Evolutionary conservation across 2,797 vertebrate species (phyloP), one percentile per base, ranked within the genome.

Genomic region (Pangasius mekongensis): DNA sequence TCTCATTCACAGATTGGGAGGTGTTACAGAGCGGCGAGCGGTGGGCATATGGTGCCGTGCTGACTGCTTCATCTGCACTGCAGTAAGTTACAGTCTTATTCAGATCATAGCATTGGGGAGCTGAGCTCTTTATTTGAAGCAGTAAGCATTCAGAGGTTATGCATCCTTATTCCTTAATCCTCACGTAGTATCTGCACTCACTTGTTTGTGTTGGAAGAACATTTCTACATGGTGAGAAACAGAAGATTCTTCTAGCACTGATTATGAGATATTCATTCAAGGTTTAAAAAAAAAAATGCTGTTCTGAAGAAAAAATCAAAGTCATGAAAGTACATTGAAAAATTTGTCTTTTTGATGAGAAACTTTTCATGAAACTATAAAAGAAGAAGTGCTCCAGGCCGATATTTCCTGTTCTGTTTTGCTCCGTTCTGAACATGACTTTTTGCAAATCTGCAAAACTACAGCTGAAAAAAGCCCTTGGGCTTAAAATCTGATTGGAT

Each of bases 321-420:
- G 39, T 43, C 58, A n/a, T 4, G 16, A 47, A 33, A 7, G 18
- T 27, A 43, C 22, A 43, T 20, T 36, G 47, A 81, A 10, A 3
- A 24, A 11, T 58, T 3, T 39, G 27, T 60, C 5, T 66, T 49
- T n/a, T n/a, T n/a, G 24, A 10, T 14, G 6, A 47, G 39, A 49
- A 30, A 49, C 39, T 5, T 62, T 62, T 84, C n/a, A 84, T 13
- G 33, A 64, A 89, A 67, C 52, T 73, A 2, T 62, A 60, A 93
- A 94, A 94, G 89, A 89, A 93, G 94, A 94, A 93, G 92, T 91
- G 62, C 74, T 71, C 11, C 66, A 89, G 58, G 47, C 90, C 91
- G n/a, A 83, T 87, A 87, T 73, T 91, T 81, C 86, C 90, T 89
- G 87, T 90, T 76, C 22, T 33, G 66, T 56, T 39, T 27, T 76